phyloP scores from a whole-genome alignment of 2,113 vertebrate genomes.

The Rallus limicola region DNA sequence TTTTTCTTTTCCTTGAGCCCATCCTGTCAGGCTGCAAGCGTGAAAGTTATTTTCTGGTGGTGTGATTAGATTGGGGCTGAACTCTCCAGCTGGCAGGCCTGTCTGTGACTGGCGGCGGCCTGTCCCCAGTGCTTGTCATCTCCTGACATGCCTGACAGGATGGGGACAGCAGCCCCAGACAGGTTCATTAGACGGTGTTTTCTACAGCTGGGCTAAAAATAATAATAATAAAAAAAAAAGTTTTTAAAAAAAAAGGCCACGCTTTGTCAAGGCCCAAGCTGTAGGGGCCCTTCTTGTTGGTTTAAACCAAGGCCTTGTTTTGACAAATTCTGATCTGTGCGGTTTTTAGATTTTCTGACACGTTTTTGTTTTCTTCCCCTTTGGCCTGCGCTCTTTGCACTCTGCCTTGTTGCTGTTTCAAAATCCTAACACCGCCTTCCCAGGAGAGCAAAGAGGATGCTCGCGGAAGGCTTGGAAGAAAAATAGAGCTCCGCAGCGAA shows the following conservation, averaged over 20 bases:
- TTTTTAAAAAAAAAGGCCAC: slow-evolving; percentile 75
- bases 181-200: slow-evolving; percentile 99
- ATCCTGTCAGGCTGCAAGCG: slow-evolving; percentile 90
- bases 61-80: slow-evolving; percentile 99
- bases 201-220: slow-evolving; percentile 95
- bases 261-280: slow-evolving; percentile 86
- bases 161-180: slow-evolving; percentile 98
- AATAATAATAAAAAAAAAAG: slow-evolving; percentile 15
- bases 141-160: slow-evolving; percentile 99
- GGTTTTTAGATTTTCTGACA: slow-evolving; percentile 85
- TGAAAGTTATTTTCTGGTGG: slow-evolving; percentile 91
- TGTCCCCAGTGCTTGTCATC: slow-evolving; percentile 98
- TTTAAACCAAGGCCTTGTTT: slow-evolving; percentile 92
- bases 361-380: slow-evolving; percentile 84
- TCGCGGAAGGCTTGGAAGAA: slow-evolving; percentile 37
- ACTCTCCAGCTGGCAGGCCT: slow-evolving; percentile 99
- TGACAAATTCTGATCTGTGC: slow-evolving; percentile 91
- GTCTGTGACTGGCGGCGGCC: slow-evolving; percentile 97
- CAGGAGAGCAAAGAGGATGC: slow-evolving; percentile 62
- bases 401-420: slow-evolving; percentile 82
- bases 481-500: slow-evolving; percentile 35
- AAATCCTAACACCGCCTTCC: slow-evolving; percentile 74
- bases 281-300: slow-evolving; percentile 84
- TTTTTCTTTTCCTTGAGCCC: slow-evolving; percentile 74
- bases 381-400: slow-evolving; percentile 82